phyloP scores from a whole-genome alignment of 1,140 invertebrate genomes.

The Drosophila dunni region DNA sequence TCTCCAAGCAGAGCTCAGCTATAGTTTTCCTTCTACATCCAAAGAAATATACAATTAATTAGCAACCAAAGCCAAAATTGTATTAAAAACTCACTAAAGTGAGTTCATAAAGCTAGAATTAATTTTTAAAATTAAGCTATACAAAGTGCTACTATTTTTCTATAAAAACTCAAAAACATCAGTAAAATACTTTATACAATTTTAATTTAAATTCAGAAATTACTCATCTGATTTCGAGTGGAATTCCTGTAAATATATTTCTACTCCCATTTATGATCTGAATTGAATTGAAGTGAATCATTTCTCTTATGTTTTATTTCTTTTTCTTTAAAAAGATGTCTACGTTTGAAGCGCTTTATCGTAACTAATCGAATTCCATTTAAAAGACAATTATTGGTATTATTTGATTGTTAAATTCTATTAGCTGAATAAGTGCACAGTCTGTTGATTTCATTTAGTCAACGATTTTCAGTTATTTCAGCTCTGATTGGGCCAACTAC shows the following conservation, averaged over 20 bases:
- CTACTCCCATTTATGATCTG: too few relatives aligned
- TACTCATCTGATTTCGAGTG: too few relatives aligned
- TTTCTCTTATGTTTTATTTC: background rate
- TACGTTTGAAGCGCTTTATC: background rate
- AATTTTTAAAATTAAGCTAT: too few relatives aligned
- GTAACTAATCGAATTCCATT: background rate
- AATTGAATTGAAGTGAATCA: background rate
- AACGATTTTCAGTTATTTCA: constrained; percentile 44
- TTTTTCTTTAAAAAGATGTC: background rate
- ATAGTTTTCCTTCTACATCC: constrained; percentile 3
- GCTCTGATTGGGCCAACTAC: constrained; percentile 36
- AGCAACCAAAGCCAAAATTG: constrained; percentile 46
- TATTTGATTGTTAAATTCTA: constrained; percentile 15
- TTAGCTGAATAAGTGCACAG: constrained; percentile 30
- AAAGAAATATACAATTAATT: constrained; percentile 76
- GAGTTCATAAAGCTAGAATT: too few relatives aligned
- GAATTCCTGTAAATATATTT: too few relatives aligned
- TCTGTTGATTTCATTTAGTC: constrained; percentile 40
- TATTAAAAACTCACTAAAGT: constrained; percentile 14
- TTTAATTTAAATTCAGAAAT: too few relatives aligned
- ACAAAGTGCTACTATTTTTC: too few relatives aligned
- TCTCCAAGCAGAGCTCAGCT: background rate
- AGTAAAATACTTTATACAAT: too few relatives aligned
- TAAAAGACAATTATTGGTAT: constrained; percentile 33
- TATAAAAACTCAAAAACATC: too few relatives aligned